Evolutionary conservation across 23 tunicate species (phyloP), one percentile per base, ranked within the genome.

Genomic region (Diplosoma virens): DNA sequence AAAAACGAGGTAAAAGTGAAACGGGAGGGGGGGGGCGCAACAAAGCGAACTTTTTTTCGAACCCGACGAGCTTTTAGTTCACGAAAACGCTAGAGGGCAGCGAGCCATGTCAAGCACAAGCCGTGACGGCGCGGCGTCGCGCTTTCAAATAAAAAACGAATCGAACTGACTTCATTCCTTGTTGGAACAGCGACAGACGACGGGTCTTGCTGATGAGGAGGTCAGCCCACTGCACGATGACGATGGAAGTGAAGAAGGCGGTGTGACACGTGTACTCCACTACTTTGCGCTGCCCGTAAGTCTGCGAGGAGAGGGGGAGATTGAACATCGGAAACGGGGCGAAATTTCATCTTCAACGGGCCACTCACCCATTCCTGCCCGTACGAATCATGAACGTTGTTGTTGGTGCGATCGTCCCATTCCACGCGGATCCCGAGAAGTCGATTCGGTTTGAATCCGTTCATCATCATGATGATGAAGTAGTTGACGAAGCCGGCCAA

Each of bases 221-320:
- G 80, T 95, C 96, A 37, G 99, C 96, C 96, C 96, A 89, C 64
- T 95, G 96, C 29, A 95, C 99, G 65, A 95, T 83, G 75, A 95
- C 99, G 55, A 95, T 95, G 50, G 99, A 92, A 18, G 99, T 89
- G 88, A 95, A 95, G 99, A 95, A 95, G 24, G 95, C 95, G 27
- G 99, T 95, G 84, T 95, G 99, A 45, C 96, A 89, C 27, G 99
- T 95, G 84, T 65, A 95, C 67, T 95, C 99, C 30, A 95, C 80
- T 3, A 95, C 71, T 67, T 95, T 95, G 0, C 99, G 88, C 41
- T 95, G 99, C 3, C 90, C 76, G 75, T 89, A 95, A 21, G 84
- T 60, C 97, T 86, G 84, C n/a, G n/a, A n/a, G n/a, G n/a, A n/a
- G n/a, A n/a, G n/a, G n/a, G n/a, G n/a, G n/a, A n/a, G n/a, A n/a